A percentile compares a stretch with the other conserved stretches of the same genome.
phyloP scores from a whole-genome alignment of 2,888 invertebrate species.

The Spodoptera exigua region DNA sequence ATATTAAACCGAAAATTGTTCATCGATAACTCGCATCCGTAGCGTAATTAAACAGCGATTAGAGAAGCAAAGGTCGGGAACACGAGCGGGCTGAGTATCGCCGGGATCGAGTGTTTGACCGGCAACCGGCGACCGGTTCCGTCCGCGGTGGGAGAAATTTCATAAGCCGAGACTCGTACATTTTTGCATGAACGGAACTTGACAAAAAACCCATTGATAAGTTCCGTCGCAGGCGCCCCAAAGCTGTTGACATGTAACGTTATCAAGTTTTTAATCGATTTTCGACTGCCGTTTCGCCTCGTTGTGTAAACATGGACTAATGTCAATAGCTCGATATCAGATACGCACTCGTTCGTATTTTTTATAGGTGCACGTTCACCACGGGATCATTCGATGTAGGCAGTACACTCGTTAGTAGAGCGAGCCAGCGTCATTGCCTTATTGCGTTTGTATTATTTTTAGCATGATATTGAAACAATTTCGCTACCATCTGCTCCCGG shows the following conservation, averaged over 20 bases:
- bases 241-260: conserved; percentile 79
- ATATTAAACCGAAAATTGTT: conserved; percentile 45
- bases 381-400: conserved; percentile 74
- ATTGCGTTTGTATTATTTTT: conserved; percentile 77
- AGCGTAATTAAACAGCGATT: conserved; percentile 56
- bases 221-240: conserved; percentile 77
- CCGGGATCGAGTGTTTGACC: conserved; percentile 52
- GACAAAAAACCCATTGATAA: conserved; percentile 78
- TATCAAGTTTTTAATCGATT: conserved; percentile 84
- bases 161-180: conserved; percentile 56
- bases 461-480: conserved; percentile 84
- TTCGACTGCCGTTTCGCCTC: conserved; percentile 88
- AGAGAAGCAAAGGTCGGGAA: conserved; percentile 55
- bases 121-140: conserved; percentile 63
- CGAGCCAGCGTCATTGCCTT: conserved; percentile 54
- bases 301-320: conserved; percentile 83
- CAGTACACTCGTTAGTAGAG: conserved; percentile 54
- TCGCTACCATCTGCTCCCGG: conserved; percentile 80
- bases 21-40: conserved; percentile 53
- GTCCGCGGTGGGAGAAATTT: conserved; percentile 60
- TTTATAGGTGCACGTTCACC: conserved; percentile 74
- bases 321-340: conserved; percentile 86
- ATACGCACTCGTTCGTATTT: conserved; percentile 82
- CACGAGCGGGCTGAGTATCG: conserved; percentile 28
- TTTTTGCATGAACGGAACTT: conserved; percentile 79